Percentiles rank a stretch among this genome's conserved stretches.
Conservation (phyloP, 2,797 vertebrate species). For the Betta splendens region DNA sequence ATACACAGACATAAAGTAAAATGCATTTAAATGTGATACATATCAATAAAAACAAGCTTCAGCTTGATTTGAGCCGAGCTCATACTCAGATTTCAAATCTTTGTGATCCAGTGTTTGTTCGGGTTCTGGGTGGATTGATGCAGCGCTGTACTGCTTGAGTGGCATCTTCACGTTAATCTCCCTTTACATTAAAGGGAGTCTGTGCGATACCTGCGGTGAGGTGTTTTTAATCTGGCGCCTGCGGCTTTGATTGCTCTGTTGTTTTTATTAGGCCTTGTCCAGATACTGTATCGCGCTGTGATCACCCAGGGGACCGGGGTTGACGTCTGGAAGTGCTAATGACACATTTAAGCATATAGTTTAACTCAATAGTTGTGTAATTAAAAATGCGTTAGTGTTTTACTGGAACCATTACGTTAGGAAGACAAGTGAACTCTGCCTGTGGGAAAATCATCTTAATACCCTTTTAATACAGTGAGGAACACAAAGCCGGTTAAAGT, state of each 20-base stretch:
- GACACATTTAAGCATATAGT: constrained; percentile 51
- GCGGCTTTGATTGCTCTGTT: constrained; percentile 66
- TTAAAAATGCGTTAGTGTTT: constrained; percentile 59
- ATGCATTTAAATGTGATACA: constrained; percentile 15
- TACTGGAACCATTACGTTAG: constrained; percentile 44
- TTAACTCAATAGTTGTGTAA: constrained; percentile 52
- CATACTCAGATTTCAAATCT: constrained; percentile 36
- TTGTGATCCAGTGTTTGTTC: constrained; percentile 36
- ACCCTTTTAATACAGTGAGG: constrained; percentile 31
- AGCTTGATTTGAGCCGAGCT: constrained; percentile 29
- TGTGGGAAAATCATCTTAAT: constrained; percentile 24
- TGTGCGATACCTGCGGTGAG: constrained; percentile 52
- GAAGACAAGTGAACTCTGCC: constrained; percentile 23
- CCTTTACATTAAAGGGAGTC: constrained; percentile 49
- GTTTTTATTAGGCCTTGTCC: constrained; percentile 71
- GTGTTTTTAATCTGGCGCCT: constrained; percentile 69
- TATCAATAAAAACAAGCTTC: constrained; percentile 14
- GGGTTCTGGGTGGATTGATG: constrained; percentile 22
- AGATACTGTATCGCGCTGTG: no score
- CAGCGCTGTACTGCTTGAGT: constrained; percentile 41
- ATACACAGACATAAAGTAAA: no score
- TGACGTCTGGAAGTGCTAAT: no score
- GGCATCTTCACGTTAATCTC: constrained; percentile 59
- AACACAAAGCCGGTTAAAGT: constrained; percentile 28
- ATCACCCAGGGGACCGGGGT: no score